phyloP scores from a whole-genome alignment of 2,888 invertebrate genomes.

The Callyntrura guangdongensis region DNA sequence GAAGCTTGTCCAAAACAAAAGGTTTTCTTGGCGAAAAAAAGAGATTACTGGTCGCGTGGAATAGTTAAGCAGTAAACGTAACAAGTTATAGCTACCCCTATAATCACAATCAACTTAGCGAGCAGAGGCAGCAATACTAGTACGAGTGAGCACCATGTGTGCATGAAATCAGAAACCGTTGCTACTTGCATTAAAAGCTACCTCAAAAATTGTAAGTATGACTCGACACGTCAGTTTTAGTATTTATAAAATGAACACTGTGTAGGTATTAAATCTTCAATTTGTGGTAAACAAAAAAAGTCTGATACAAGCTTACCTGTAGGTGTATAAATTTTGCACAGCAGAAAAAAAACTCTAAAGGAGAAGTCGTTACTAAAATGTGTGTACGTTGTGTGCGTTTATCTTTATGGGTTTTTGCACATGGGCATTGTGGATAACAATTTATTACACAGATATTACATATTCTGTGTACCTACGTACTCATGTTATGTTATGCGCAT shows the following conservation, averaged over 20 bases:
- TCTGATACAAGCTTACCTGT: neutral
- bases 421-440: constrained; percentile 7
- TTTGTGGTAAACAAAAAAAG: no score
- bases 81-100: neutral
- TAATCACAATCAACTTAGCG: neutral
- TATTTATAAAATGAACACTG: no score
- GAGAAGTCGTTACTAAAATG: constrained; percentile 23
- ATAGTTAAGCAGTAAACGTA: constrained; percentile 12
- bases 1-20: constrained; percentile 66
- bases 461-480: neutral
- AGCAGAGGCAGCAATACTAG: neutral
- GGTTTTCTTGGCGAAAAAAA: neutral
- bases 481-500: neutral
- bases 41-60: neutral
- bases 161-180: constrained; percentile 24
- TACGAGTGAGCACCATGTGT: constrained; percentile 1
- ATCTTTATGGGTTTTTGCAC: constrained; percentile 57
- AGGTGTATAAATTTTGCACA: neutral
- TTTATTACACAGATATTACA: constrained; percentile 7
- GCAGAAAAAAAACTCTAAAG: constrained; percentile 11
- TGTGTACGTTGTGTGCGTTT: constrained; percentile 17
- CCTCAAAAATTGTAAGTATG: neutral
- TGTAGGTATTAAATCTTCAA: no score
- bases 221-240: neutral
- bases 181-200: neutral